A percentile compares a stretch with the other conserved stretches of the same genome.
Evolutionary conservation across 2,797 vertebrate species (phyloP).

Genomic region (Phyllotis vaccarum): DNA sequence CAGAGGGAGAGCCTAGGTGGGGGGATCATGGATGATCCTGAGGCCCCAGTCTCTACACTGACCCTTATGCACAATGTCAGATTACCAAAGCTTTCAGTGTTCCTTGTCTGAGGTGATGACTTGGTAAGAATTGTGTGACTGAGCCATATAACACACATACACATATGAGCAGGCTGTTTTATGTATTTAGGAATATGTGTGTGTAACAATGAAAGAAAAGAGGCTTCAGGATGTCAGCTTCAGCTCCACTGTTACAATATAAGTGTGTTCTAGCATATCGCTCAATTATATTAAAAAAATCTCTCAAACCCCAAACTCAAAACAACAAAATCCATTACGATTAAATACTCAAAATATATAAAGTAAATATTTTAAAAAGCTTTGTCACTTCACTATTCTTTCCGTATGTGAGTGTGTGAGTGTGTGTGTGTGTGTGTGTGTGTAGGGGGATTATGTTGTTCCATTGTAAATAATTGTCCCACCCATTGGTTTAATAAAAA

Average conservation of each 20-base stretch:
- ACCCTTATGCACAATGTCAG: background rate
- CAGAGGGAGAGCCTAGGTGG: background rate
- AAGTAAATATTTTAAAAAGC: constrained; percentile 14
- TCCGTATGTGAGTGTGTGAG: background rate
- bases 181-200: background rate
- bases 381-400: background rate
- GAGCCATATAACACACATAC: too few species aligned
- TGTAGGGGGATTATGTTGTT: too few species aligned
- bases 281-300: background rate
- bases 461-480: too few species aligned
- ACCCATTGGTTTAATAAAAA: too few species aligned
- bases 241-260: background rate
- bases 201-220: background rate
- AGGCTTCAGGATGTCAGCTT: background rate
- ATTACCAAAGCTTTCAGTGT: background rate
- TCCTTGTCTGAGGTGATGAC: background rate
- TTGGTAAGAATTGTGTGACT: background rate
- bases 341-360: background rate
- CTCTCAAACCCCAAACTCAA: background rate
- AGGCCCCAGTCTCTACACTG: background rate
- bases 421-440: background rate
- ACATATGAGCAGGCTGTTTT: background rate
- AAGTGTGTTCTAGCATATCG: background rate
- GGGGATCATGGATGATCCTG: background rate
- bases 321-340: background rate